Conservation (phyloP, 2,888 invertebrate genomes). For the Euproctis similis region DNA sequence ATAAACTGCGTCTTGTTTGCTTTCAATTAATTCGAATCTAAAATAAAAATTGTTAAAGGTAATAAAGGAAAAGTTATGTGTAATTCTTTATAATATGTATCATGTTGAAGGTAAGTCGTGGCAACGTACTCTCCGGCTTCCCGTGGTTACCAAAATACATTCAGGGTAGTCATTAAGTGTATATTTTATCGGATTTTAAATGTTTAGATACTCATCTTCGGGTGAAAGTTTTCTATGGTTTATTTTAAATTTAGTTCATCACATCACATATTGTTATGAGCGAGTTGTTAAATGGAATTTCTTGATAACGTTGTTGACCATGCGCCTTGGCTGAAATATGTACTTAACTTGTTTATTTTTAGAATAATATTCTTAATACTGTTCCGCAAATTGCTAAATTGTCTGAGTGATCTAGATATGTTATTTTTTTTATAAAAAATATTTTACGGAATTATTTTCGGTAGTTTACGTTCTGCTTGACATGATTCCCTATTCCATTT, state of each 20-base stretch:
- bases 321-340: too few relatives aligned
- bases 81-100: slow-evolving; percentile 63
- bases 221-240: slow-evolving; percentile 69
- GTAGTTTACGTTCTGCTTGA: too few relatives aligned
- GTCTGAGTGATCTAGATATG: too few relatives aligned
- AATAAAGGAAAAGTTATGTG: slow-evolving; percentile 56
- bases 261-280: too few relatives aligned
- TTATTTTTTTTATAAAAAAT: too few relatives aligned
- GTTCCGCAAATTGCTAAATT: too few relatives aligned
- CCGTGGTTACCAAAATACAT: slow-evolving; percentile 59
- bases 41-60: slow-evolving; percentile 48
- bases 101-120: slow-evolving; percentile 34
- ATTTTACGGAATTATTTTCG: too few relatives aligned
- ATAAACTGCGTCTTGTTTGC: slow-evolving; percentile 59
- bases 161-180: slow-evolving; percentile 64
- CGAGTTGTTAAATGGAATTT: too few relatives aligned
- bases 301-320: too few relatives aligned
- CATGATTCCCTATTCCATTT: too few relatives aligned
- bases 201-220: slow-evolving; percentile 71
- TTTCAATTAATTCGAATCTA: slow-evolving; percentile 65
- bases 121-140: slow-evolving; percentile 33
- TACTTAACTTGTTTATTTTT: too few relatives aligned
- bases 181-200: slow-evolving; percentile 72
- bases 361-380: too few relatives aligned
- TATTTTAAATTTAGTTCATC: slow-evolving; percentile 63